Conservation (phyloP, 1,140 invertebrate species). For the Argopecten irradians region DNA sequence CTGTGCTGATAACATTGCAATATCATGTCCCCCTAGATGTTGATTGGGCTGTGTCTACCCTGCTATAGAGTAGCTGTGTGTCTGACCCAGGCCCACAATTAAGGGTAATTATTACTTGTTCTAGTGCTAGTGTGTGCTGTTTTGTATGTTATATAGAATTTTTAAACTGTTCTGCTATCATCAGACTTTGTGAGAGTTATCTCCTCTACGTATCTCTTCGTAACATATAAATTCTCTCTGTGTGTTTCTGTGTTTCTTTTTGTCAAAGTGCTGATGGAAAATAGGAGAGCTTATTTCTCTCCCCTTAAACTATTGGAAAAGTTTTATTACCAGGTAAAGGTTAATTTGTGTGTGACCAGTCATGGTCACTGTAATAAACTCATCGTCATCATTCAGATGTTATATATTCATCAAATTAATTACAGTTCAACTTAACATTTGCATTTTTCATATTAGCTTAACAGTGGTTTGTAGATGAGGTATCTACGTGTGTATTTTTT, state of each 20-base stretch:
- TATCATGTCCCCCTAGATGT: background rate
- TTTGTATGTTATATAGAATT: slow-evolving; percentile 8
- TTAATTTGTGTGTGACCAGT: background rate
- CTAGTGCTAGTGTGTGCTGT: background rate
- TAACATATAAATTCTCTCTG: background rate
- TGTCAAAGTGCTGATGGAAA: background rate
- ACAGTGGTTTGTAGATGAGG: background rate
- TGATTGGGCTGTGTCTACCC: background rate
- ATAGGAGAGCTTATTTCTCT: background rate
- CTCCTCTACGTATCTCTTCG: background rate
- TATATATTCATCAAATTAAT: slow-evolving; percentile 12
- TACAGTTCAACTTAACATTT: slow-evolving; percentile 15
- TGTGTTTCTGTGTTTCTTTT: background rate
- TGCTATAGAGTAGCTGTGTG: background rate
- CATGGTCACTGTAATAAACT: background rate
- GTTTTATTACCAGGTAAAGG: background rate
- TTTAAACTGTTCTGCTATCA: background rate
- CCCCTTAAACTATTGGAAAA: background rate
- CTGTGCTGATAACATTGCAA: background rate
- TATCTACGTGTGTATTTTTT: background rate
- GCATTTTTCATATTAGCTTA: slow-evolving; percentile 6
- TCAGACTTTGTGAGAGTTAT: background rate
- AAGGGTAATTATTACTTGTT: background rate
- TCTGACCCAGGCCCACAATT: background rate
- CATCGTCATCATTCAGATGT: background rate